Evolutionary conservation across 1,140 invertebrate species (phyloP).

Genomic region (Hyphantria cunea): DNA sequence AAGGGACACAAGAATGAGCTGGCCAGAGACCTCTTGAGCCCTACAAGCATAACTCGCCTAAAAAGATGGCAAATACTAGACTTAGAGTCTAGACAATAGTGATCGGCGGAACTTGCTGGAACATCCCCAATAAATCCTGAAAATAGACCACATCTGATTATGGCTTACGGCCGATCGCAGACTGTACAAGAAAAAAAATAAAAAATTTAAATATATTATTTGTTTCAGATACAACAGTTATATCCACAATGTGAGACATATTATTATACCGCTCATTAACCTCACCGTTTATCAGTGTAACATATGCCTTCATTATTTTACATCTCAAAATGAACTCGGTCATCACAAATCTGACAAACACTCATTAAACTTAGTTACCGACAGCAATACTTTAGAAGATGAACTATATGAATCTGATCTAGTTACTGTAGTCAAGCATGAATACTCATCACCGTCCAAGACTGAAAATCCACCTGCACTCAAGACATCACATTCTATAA

Average conservation of each 20-base stretch:
- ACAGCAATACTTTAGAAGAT: not conserved
- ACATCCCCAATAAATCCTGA: too few species aligned
- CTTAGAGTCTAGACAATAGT: too few species aligned
- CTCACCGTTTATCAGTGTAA: slow-evolving; percentile 35
- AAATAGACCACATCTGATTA: too few species aligned
- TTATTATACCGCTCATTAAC: slow-evolving; percentile 55
- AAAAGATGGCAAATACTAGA: too few species aligned
- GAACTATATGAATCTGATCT: not conserved
- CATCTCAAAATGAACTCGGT: slow-evolving; percentile 29
- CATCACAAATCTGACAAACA: slow-evolving; percentile 30
- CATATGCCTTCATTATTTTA: slow-evolving; percentile 37
- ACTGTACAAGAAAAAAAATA: too few species aligned
- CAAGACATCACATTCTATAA: not conserved
- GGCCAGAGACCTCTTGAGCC: too few species aligned
- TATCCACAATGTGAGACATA: slow-evolving; percentile 54
- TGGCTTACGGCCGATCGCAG: too few species aligned
- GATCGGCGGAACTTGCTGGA: too few species aligned
- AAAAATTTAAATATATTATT: slow-evolving; percentile 23
- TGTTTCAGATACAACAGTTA: slow-evolving; percentile 51
- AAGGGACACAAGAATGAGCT: too few species aligned
- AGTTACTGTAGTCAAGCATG: not conserved
- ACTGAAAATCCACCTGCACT: too few species aligned
- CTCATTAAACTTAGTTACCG: not conserved
- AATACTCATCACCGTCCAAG: not conserved
- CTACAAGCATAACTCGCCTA: too few species aligned